Evolutionary conservation across 2,113 vertebrate genomes (phyloP).

Genomic region (Heliornis fulica): DNA sequence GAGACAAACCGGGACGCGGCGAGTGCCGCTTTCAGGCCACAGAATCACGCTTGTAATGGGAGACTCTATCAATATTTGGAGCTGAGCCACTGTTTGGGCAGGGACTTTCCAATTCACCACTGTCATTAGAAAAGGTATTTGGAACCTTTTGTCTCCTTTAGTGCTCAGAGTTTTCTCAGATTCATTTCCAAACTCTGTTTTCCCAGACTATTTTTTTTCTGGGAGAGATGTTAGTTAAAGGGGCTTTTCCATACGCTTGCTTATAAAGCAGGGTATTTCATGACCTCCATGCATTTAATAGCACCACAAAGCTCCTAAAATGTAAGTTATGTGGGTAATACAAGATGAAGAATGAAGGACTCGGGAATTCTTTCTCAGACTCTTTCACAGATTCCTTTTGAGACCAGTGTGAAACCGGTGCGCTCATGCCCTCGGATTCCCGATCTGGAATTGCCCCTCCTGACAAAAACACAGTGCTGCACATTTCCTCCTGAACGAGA

Average conservation of each 20-base stretch:
- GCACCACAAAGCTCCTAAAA: neutral
- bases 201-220: neutral
- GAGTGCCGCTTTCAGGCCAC: neutral
- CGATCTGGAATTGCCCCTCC: neutral
- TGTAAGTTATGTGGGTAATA: neutral
- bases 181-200: conserved; percentile 12
- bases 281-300: neutral
- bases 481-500: neutral
- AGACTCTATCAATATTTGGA: conserved; percentile 38
- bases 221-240: neutral
- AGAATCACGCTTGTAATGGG: neutral
- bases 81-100: neutral
- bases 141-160: neutral
- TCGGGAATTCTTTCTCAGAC: neutral
- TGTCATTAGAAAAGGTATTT: conserved; percentile 21
- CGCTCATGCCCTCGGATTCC: neutral
- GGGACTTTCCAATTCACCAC: conserved; percentile 31
- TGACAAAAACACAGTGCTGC: neutral
- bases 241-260: neutral
- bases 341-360: neutral
- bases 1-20: neutral
- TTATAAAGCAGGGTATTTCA: neutral
- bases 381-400: neutral
- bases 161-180: neutral
- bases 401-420: neutral